These are phyloP conservation scores for Triplophysa tibetana DNA, from an alignment of 2,113 vertebrate genomes.

Conservation along the genomic window DNA sequence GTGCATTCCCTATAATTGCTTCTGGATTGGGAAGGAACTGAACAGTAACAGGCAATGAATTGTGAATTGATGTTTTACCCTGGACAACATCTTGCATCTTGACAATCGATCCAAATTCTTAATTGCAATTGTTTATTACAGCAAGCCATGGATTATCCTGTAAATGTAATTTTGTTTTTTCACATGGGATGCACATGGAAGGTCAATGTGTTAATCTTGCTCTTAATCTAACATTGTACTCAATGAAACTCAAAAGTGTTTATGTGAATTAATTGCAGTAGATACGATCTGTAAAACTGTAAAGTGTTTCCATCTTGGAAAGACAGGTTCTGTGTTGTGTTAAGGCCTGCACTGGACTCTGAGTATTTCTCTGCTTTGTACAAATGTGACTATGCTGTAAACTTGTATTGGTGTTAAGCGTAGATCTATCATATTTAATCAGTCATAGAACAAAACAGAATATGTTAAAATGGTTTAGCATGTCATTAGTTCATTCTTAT, in stretches of 20 bases:
- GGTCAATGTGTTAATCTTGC: slow-evolving; percentile 54
- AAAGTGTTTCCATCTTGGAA: background rate
- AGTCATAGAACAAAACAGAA: no score
- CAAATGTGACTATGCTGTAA: no score
- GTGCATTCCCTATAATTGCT: slow-evolving; percentile 21
- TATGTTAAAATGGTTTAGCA: background rate
- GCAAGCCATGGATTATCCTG: slow-evolving; percentile 44
- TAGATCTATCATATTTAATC: no score
- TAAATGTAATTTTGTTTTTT: slow-evolving; percentile 63
- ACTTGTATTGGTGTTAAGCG: no score
- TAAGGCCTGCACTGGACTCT: background rate
- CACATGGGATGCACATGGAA: slow-evolving; percentile 68
- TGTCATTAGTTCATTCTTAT: background rate
- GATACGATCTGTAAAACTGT: slow-evolving; percentile 50
- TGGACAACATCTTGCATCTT: slow-evolving; percentile 26
- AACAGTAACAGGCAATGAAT: slow-evolving; percentile 31
- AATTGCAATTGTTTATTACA: slow-evolving; percentile 41
- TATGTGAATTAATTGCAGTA: slow-evolving; percentile 47
- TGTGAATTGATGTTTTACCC: slow-evolving; percentile 24
- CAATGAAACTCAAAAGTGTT: slow-evolving; percentile 51
- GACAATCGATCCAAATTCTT: background rate
- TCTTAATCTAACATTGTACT: slow-evolving; percentile 50
- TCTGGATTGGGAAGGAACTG: slow-evolving; percentile 12
- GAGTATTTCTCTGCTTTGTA: background rate
- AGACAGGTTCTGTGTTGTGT: background rate